Evolutionary conservation across 1,140 invertebrate species (phyloP), one percentile per base, ranked within the genome.

Genomic region (Diachasmimorpha longicaudata): DNA sequence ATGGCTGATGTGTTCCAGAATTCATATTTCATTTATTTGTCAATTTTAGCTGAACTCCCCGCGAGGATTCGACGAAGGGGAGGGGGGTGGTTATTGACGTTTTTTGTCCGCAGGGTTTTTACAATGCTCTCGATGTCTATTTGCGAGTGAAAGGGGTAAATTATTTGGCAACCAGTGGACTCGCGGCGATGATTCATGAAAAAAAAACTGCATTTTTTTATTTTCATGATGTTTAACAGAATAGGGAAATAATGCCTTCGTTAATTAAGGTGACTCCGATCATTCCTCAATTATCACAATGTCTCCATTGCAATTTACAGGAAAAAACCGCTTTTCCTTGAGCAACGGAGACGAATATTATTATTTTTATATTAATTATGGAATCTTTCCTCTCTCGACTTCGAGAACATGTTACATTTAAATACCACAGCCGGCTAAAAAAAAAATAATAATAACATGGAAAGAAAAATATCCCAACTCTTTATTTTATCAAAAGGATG

Each of bases 401-500:
- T 3, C 2, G 6, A 13, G 39, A 10, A 42, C 39, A 42, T 9
- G 39, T 10, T 42, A 42, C 39, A 42, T 42, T 42, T 6, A 42
- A 42, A 42, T 11, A 42, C 2, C 39, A 42, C 9, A 42, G 39
- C 9, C 9, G 11, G 11, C 13, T 6, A 42, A 42, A 42, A 10
- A 42, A 42, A 13, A 11, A 19, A 55, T 55, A 55, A 55, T 55
- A 55, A 1, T n/a, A 13, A 3, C 10, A 6, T 25, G 10, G 31
- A 14, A 39, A 68, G 19, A 5, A 39, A 39, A 68, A 68, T 68
- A 37, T 68, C 23, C 1, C 23, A 63, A 63, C 58, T 58, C 52
- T 58, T 58, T 70, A n/a, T 70, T 21, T 42, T 44, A 46, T 44
- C 13, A 52, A 72, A 55, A 71, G 46, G 13, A 73, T 44, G 44